phyloP scores from a whole-genome alignment of 2,888 invertebrate species.

The Drosophila imparisetae region DNA sequence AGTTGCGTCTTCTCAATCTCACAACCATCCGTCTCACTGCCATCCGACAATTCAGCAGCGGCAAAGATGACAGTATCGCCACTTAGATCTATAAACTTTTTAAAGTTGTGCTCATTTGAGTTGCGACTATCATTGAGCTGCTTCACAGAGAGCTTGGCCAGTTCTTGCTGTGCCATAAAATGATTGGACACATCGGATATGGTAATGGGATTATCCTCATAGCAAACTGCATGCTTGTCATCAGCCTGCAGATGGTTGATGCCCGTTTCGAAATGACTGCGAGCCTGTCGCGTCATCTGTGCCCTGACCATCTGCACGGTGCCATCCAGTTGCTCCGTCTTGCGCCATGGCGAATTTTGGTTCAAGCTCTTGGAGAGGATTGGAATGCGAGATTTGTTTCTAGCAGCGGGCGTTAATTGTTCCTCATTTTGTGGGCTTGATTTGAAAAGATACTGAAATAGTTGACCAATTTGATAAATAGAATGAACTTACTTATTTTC shows the following conservation, averaged over 20 bases:
- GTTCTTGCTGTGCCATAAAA: constrained; percentile 46
- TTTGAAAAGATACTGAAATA: neutral
- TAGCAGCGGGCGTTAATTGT: neutral
- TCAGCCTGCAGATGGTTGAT: constrained; percentile 1
- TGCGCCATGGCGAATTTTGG: constrained; percentile 16
- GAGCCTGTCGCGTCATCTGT: constrained; percentile 26
- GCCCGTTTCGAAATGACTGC: constrained; percentile 12
- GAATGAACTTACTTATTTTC: constrained; percentile 29
- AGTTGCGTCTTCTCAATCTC: constrained; percentile 64
- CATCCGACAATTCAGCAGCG: constrained; percentile 15
- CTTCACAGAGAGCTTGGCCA: constrained; percentile 10
- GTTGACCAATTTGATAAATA: neutral
- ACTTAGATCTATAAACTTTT: constrained; percentile 50
- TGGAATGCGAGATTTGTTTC: constrained; percentile 40
- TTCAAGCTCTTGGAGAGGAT: constrained; percentile 12
- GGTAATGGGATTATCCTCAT: constrained; percentile 70
- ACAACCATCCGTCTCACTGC: constrained; percentile 10
- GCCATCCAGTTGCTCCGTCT: constrained; percentile 30
- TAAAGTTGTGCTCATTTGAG: constrained; percentile 48
- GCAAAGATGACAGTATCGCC: constrained; percentile 56
- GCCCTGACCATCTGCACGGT: constrained; percentile 47
- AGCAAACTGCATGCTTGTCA: constrained; percentile 6
- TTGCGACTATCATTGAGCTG: constrained; percentile 29
- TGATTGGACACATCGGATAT: constrained; percentile 73
- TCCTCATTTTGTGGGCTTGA: neutral